Percentiles rank a stretch among this genome's conserved stretches.
These are phyloP conservation scores for Protodeltote pygarga DNA, from an alignment of 2,888 invertebrate genomes.

Conservation along the genomic window DNA sequence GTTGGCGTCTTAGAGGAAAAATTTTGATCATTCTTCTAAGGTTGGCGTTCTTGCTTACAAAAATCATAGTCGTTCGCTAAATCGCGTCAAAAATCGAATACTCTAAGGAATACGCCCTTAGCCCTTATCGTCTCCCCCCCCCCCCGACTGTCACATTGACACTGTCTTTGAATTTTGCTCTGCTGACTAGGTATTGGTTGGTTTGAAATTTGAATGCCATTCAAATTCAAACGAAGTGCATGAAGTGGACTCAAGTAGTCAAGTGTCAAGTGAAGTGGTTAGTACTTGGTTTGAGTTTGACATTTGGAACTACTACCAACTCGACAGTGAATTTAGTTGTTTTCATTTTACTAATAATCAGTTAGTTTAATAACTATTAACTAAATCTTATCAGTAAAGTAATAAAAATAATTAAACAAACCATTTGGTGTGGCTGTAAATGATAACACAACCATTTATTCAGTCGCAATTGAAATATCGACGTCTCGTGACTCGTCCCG, in stretches of 20 bases:
- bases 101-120: no score
- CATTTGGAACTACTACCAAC: background rate
- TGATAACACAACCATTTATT: slow-evolving; percentile 2
- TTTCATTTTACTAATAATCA: slow-evolving; percentile 9
- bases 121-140: no score
- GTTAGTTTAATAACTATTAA: slow-evolving; percentile 9
- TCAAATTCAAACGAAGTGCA: no score
- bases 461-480: slow-evolving; percentile 11
- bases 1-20: no score
- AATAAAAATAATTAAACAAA: slow-evolving; percentile 37
- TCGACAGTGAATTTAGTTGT: slow-evolving; percentile 9
- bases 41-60: no score
- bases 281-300: slow-evolving; percentile 4
- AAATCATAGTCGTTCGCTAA: no score
- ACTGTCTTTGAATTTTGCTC: no score
- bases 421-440: slow-evolving; percentile 4
- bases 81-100: no score
- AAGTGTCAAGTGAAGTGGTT: background rate
- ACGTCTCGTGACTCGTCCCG: slow-evolving; percentile 4
- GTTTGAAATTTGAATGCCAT: no score
- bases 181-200: no score
- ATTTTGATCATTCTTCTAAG: no score
- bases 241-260: no score
- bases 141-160: slow-evolving; percentile 1
- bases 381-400: slow-evolving; percentile 33